Conservation (phyloP, 2,113 vertebrate species). For the Pongo pygmaeus region DNA sequence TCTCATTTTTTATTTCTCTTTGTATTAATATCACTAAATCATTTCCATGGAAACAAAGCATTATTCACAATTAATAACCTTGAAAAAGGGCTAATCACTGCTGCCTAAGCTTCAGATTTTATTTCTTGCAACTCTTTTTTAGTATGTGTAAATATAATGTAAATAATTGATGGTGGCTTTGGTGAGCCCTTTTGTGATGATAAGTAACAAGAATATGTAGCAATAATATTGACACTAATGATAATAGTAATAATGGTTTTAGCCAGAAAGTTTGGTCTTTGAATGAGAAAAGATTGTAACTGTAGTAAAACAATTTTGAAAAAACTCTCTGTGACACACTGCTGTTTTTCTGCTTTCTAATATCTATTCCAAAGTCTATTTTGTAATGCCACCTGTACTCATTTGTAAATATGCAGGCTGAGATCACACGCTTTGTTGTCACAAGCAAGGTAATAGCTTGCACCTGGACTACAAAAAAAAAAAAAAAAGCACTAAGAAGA, state of each 20-base stretch:
- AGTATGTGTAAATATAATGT: not conserved
- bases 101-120: not conserved
- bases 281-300: not conserved
- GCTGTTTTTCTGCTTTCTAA: conserved; percentile 54
- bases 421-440: conserved; percentile 59
- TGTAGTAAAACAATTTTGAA: conserved; percentile 50
- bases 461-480: conserved; percentile 55
- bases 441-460: conserved; percentile 65
- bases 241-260: not conserved
- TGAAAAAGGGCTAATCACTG: not conserved
- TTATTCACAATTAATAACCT: not conserved
- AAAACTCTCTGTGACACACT: conserved; percentile 3
- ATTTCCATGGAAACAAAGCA: conserved; percentile 1
- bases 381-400: conserved; percentile 67
- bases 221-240: not conserved
- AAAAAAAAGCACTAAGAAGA: not conserved
- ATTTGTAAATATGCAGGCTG: conserved; percentile 69
- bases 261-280: not conserved
- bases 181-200: not conserved
- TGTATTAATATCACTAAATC: not conserved
- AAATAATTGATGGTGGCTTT: not conserved
- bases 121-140: not conserved
- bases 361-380: conserved; percentile 57
- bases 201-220: not conserved
- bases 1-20: not conserved